Base-by-base conservation (phyloP, 2,888 invertebrate genomes). In the Xestia rhomboidea region DNA sequence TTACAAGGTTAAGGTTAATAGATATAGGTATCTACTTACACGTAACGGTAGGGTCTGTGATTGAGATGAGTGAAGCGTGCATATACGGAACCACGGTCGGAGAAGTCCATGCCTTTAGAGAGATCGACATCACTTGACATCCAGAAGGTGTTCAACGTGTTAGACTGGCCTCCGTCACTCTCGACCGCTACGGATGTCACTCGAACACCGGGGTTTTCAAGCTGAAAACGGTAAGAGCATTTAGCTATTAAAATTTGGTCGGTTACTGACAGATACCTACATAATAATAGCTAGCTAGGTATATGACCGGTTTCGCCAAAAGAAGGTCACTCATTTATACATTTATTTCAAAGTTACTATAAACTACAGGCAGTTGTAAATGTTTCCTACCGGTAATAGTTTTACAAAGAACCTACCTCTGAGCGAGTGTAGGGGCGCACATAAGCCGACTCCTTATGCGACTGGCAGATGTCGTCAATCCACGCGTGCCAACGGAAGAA, bases 401-500 rank as follows among this genome's bases (percentile, higher is more conserved):
- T 44, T 44, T 51, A 10, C 10, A 18, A 24, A 76, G 6, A 66
- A 67, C 38, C 11, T 72, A 95, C 96, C 94, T 96, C 95, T 11
- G 95, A 95, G 27, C 92, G 91, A 2, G 94, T 92, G 91, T 97
- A 97, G 0, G 93, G 94, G 18, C 92, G 92, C 5, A 96, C 95
- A 78, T 90, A 85, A 0, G 89, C 7, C 0, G 96, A 95, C 74
- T 96, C 95, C 93, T 99, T 98, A 93, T 97, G 97, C 85, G 97
- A 97, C 86, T 98, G 97, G 97, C 98, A 98, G 49, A 98, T 93
- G 82, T 97, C 97, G 88, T 98, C 98, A 68, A 98, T 97, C 92
- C 97, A 98, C 1, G 98, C 97, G 90, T 99, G 99, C 98, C 98
- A 98, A 90, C 98, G 97, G 95, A 98, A 99, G 96, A 99, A 99